Evolutionary conservation across 2,113 vertebrate genomes (phyloP).

Genomic region (Phrynosoma platyrhinos): DNA sequence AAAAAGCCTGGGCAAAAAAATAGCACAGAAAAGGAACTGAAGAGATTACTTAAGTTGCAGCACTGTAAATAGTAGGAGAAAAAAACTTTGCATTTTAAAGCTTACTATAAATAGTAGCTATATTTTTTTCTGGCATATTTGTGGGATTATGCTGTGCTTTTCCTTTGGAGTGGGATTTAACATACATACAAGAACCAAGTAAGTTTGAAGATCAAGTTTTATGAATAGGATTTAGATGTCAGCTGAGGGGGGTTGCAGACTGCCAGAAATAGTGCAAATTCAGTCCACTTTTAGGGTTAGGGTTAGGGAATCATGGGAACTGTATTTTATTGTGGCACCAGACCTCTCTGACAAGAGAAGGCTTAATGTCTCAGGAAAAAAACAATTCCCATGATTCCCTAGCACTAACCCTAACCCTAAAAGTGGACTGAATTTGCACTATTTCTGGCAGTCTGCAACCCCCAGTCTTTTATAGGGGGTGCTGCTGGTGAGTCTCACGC

Average conservation of each 20-base stretch:
- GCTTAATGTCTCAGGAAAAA: too few relatives aligned
- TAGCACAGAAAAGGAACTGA: constrained; percentile 12
- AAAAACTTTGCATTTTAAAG: neutral
- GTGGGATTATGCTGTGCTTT: neutral
- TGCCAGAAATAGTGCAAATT: too few relatives aligned
- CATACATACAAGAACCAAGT: neutral
- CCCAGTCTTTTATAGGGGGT: neutral
- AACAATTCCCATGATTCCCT: too few relatives aligned
- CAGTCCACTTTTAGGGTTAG: too few relatives aligned
- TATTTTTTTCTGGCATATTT: accelerated
- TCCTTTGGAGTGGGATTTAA: neutral
- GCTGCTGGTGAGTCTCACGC: constrained; percentile 16
- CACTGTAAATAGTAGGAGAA: neutral
- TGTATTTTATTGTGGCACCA: too few relatives aligned
- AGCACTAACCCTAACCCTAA: too few relatives aligned
- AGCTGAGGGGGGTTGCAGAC: too few relatives aligned
- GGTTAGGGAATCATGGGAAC: too few relatives aligned
- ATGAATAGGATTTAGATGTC: neutral
- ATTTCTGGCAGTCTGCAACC: too few relatives aligned
- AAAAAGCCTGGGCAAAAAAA: neutral
- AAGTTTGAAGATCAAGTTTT: neutral
- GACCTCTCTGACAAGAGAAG: too few relatives aligned
- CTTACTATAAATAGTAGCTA: neutral
- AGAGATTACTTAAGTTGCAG: neutral
- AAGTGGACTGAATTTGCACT: too few relatives aligned